These are phyloP conservation scores for Leucosticte australis DNA, from an alignment of 2,113 vertebrate species.

Conservation along the genomic window DNA sequence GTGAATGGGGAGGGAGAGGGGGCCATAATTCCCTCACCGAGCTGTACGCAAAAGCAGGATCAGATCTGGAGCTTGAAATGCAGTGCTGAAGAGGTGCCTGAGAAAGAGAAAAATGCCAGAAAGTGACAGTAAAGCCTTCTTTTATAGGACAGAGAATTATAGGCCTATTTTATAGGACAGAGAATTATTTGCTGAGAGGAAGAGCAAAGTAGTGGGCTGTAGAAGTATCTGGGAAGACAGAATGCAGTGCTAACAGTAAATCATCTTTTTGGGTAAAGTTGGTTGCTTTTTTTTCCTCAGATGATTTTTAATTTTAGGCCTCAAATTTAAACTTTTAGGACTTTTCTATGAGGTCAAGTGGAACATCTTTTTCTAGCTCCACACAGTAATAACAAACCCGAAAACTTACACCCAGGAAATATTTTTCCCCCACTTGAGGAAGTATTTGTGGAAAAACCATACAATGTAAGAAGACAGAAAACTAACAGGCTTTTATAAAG, in stretches of 20 bases:
- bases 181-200: not conserved
- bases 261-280: not conserved
- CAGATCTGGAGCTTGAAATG: not conserved
- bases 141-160: not conserved
- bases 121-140: not conserved
- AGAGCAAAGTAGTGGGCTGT: not conserved
- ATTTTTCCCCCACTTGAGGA: not conserved
- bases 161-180: not conserved
- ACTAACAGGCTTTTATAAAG: not conserved
- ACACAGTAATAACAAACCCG: not conserved
- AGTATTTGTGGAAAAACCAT: not conserved
- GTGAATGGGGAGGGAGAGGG: not conserved
- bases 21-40: not conserved
- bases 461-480: not conserved
- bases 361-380: not conserved
- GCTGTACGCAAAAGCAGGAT: not conserved
- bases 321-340: not conserved
- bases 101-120: not conserved
- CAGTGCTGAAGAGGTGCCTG: not conserved
- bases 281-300: not conserved
- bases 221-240: not conserved
- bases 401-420: not conserved
- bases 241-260: fast-evolving
- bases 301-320: not conserved
- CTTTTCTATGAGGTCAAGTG: not conserved